Evolutionary conservation across 2,113 vertebrate genomes (phyloP).

Genomic region (Eublepharis macularius): DNA sequence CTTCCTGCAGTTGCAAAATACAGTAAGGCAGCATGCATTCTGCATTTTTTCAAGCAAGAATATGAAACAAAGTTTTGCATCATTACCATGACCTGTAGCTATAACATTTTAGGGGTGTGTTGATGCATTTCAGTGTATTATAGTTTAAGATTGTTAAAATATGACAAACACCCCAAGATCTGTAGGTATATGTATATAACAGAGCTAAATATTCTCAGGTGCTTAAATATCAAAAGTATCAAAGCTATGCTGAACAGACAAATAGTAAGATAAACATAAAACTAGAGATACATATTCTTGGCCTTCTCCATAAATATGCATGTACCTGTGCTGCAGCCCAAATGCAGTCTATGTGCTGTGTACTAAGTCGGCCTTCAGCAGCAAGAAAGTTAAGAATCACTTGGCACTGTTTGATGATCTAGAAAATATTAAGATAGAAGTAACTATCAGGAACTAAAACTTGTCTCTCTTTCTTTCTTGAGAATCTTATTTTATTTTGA

Average conservation of each 20-base stretch:
- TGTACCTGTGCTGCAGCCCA: conserved; percentile 98
- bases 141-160: background rate
- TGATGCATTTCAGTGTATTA: background rate
- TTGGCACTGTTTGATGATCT: conserved; percentile 99
- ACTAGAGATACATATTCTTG: background rate
- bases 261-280: background rate
- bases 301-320: background rate
- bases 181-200: background rate
- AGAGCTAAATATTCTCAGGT: background rate
- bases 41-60: background rate
- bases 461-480: no score
- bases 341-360: conserved; percentile 98
- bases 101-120: background rate
- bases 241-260: background rate
- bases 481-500: background rate
- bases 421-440: conserved; percentile 53
- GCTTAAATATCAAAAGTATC: background rate
- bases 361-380: conserved; percentile 95
- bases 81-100: no score
- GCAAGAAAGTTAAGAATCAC: conserved; percentile 99
- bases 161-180: background rate
- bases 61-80: no score
- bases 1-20: background rate
- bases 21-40: background rate
- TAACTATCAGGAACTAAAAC: conserved; percentile 21